Percentiles rank a stretch among this genome's conserved stretches.
Conservation (phyloP, 2,888 invertebrate genomes). For the Lochmaea capreae region DNA sequence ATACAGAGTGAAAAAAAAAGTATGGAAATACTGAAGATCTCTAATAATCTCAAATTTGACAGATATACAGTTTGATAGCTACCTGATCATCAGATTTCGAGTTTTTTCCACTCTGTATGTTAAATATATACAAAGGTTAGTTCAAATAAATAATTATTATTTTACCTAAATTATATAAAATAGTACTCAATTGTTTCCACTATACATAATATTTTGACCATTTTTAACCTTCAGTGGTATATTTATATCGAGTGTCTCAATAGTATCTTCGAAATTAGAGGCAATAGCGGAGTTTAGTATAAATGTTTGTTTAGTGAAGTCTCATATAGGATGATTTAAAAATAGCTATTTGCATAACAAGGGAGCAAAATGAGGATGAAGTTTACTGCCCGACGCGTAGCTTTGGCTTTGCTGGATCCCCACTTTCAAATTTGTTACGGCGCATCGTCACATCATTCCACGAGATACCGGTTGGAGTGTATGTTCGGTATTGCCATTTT, state of each 20-base stretch:
- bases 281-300: not conserved
- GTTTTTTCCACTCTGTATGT: not conserved
- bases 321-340: too few species aligned
- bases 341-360: too few species aligned
- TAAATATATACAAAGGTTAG: not conserved
- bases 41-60: not conserved
- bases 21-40: not conserved
- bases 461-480: too few species aligned
- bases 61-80: not conserved
- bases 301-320: too few species aligned
- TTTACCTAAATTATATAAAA: not conserved
- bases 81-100: not conserved
- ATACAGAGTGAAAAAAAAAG: not conserved
- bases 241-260: too few species aligned
- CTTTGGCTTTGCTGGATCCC: too few species aligned
- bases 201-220: not conserved
- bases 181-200: not conserved
- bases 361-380: too few species aligned
- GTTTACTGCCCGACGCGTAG: too few species aligned
- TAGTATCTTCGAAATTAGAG: not conserved
- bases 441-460: too few species aligned
- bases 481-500: too few species aligned
- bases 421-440: too few species aligned
- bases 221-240: too few species aligned
- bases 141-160: constrained; percentile 3